Base-by-base conservation (phyloP, 64 coral and sea anemone species). In the Montipora capricornis region DNA sequence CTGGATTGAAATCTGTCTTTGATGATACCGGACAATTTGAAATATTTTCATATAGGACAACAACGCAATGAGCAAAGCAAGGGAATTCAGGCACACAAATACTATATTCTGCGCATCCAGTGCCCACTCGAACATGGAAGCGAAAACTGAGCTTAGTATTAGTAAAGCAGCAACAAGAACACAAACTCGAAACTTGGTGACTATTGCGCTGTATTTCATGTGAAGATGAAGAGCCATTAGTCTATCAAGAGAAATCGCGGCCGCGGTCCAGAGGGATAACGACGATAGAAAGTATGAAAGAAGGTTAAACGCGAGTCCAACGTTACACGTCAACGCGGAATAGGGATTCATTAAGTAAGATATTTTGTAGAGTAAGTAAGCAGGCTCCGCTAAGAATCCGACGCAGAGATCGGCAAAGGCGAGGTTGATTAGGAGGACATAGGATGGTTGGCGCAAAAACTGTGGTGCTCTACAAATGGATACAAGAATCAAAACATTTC, bases 91-190 rank as follows among this genome's bases (percentile, higher is more conserved):
- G 16, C 64, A 86, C 17, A 71, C 82, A 5, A 86, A 86, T 10
- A 86, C 82, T 10, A 64, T 86, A 44, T 86, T 86, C 61, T 86
- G 82, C 17, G 62, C 64, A 64, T 86, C 64, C 6, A 86, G 44
- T 9, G 62, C 82, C 82, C 82, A 86, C 8, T 86, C 15, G 47
- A 86, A 86, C 82, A 86, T 86, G 8, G 82, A 86, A 22, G 64
- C 82, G 11, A 86, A 86, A 71, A 49, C 66, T 9, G 47, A 47
- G 46, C 82, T 71, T 8, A 86, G n/a, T 8, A 20, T 17, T 2
- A 69, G 22, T n/a, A 86, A 51, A 1, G 47, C 44, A 49, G 19
- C 62, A 22, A 86, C 50, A 68, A 86, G 67, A 8, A 50, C 5
- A 49, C 16, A 46, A 86, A 86, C 64, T 70, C 64, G 45, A 19